Conservation (phyloP, 2,888 invertebrate species). For the Agonopterix subpropinquella region DNA sequence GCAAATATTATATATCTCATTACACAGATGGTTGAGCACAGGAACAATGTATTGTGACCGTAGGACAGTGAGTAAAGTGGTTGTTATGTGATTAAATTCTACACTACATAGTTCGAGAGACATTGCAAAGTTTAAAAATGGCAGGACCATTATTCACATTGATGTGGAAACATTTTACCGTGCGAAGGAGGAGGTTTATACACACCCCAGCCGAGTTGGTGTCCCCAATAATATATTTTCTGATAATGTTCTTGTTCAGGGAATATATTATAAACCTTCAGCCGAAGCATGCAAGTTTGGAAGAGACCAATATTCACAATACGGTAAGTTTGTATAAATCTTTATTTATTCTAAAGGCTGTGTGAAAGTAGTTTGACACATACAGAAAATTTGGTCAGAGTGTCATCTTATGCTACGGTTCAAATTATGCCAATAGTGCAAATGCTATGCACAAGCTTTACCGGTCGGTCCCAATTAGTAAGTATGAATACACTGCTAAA, state of each 20-base stretch:
- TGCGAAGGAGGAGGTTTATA: conserved; percentile 24
- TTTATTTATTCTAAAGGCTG: too few species aligned
- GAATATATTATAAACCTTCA: not conserved
- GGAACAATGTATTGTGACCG: not conserved
- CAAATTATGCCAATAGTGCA: too few species aligned
- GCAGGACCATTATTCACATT: conserved; percentile 24
- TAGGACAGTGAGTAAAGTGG: not conserved
- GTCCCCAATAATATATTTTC: conserved; percentile 19
- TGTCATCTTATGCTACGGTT: too few species aligned
- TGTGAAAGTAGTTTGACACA: too few species aligned
- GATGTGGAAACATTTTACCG: conserved; percentile 38
- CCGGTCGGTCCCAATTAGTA: too few species aligned
- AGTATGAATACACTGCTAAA: too few species aligned
- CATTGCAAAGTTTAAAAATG: conserved; percentile 10
- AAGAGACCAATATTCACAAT: not conserved
- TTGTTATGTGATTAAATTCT: not conserved
- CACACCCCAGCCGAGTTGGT: conserved; percentile 25
- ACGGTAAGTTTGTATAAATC: not conserved
- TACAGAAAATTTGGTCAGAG: too few species aligned
- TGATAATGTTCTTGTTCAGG: conserved; percentile 12
- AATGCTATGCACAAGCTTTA: too few species aligned
- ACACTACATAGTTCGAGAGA: not conserved
- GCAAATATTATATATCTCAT: not conserved
- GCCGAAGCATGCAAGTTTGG: not conserved
- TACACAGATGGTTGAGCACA: not conserved